Conservation (phyloP, 2,888 invertebrate genomes). For the Scaptomyza parva region DNA sequence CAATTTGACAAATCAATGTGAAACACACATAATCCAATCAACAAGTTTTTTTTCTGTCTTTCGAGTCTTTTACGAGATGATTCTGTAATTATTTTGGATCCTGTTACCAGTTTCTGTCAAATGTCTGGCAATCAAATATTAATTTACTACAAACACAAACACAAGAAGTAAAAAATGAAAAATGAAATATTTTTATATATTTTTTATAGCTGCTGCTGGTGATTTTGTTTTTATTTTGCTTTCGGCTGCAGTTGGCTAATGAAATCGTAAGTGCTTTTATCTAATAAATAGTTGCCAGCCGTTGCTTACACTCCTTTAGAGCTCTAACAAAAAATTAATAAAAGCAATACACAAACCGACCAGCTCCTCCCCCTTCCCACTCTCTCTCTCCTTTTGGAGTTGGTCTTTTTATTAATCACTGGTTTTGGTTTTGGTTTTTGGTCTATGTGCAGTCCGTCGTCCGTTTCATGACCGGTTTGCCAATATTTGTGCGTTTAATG, state of each 20-base stretch:
- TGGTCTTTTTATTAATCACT: slow-evolving; percentile 4
- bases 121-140: slow-evolving; percentile 59
- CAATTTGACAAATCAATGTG: slow-evolving; percentile 81
- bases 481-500: slow-evolving; percentile 57
- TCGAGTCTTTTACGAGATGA: background rate
- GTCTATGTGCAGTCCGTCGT: slow-evolving; percentile 41
- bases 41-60: too few relatives aligned
- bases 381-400: background rate
- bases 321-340: slow-evolving; percentile 4
- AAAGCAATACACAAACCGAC: background rate
- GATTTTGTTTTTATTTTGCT: slow-evolving; percentile 70
- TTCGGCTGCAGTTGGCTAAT: slow-evolving; percentile 74
- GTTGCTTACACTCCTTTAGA: too few relatives aligned
- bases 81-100: slow-evolving; percentile 4
- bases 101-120: slow-evolving; percentile 56
- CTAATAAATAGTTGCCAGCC: slow-evolving; percentile 70
- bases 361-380: accelerated
- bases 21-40: slow-evolving; percentile 6
- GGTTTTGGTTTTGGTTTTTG: slow-evolving; percentile 11
- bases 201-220: slow-evolving; percentile 37
- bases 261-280: slow-evolving; percentile 79
- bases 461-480: slow-evolving; percentile 62
- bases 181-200: background rate
- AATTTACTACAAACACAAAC: slow-evolving; percentile 48
- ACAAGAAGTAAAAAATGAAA: background rate